Percentiles rank a stretch among this genome's conserved stretches.
These are phyloP conservation scores for Brotogeris chrysoptera DNA, from an alignment of 2,797 vertebrate species.

Conservation along the genomic window DNA sequence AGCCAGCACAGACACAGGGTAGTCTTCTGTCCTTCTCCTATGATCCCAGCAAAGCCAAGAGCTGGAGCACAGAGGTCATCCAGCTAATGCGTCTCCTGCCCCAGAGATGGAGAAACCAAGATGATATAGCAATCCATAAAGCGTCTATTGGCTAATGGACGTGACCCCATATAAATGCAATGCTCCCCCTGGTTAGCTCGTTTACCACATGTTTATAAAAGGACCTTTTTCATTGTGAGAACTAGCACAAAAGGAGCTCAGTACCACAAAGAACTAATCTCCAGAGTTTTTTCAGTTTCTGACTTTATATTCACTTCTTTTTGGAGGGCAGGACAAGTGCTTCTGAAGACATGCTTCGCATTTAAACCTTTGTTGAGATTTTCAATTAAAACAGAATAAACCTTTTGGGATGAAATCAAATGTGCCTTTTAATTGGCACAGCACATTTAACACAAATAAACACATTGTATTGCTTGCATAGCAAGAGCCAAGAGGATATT, in stretches of 20 bases:
- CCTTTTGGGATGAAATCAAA: background rate
- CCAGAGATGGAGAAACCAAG: background rate
- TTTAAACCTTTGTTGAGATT: background rate
- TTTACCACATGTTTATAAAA: fast-evolving
- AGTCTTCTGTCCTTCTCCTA: background rate
- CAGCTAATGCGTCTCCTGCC: background rate
- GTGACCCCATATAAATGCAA: background rate
- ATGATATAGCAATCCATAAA: background rate
- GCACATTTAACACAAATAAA: background rate
- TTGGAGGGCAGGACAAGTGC: background rate
- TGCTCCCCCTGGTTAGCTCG: background rate
- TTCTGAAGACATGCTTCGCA: background rate
- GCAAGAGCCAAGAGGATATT: background rate
- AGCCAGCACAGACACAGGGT: background rate
- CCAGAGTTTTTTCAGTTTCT: background rate
- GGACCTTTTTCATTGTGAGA: background rate
- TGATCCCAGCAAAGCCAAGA: background rate
- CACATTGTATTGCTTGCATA: background rate
- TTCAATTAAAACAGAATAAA: background rate
- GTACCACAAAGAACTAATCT: background rate
- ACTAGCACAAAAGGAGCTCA: background rate
- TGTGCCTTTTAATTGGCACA: background rate
- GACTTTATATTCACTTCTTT: background rate
- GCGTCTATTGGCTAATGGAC: background rate
- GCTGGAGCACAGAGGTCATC: background rate